Percentiles rank a stretch among this genome's conserved stretches.
Conservation (phyloP, 2,797 vertebrate genomes). For the Clarias platycephalus region DNA sequence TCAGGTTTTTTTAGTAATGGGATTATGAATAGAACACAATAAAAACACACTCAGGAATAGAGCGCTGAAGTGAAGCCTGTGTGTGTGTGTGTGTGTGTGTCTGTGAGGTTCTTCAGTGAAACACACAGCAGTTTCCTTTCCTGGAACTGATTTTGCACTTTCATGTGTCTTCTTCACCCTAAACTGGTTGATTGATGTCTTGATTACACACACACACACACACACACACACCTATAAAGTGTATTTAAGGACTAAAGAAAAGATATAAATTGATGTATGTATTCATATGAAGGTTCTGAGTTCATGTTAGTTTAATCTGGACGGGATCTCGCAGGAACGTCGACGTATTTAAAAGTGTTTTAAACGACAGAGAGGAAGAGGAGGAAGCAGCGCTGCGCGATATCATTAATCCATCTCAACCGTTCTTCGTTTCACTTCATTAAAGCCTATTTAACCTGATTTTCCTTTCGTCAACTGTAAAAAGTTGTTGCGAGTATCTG, state of each 20-base stretch:
- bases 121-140: constrained; percentile 76
- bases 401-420: too few species aligned
- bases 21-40: neutral
- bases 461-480: neutral
- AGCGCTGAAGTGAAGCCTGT: neutral
- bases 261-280: neutral
- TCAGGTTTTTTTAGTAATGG: neutral
- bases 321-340: neutral
- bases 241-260: neutral
- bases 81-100: neutral
- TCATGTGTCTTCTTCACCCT: constrained; percentile 75
- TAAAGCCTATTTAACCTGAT: neutral
- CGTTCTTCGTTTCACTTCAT: neutral
- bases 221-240: neutral
- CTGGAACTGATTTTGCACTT: constrained; percentile 78
- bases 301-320: neutral
- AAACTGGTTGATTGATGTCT: constrained; percentile 21
- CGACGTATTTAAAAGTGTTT: neutral
- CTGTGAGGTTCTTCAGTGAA: constrained; percentile 73
- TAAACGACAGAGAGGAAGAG: neutral
- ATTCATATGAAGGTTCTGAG: neutral
- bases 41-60: neutral
- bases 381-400: neutral
- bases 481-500: neutral
- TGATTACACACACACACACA: neutral